phyloP scores from a whole-genome alignment of 2,888 invertebrate genomes.

The Cordilura impudica region DNA sequence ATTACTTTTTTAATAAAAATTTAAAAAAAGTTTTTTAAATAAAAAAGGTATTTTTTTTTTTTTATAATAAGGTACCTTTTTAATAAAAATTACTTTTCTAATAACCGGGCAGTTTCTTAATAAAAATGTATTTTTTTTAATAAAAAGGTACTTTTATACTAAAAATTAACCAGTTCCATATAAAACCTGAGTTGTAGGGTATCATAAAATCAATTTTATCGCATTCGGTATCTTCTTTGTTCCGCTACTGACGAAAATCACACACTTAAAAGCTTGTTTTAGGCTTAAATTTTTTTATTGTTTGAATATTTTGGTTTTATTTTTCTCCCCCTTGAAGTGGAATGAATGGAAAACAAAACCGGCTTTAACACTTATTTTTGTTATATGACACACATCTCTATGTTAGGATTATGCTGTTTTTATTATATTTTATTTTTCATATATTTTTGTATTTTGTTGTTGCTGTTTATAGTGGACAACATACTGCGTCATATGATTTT shows the following conservation, averaged over 20 bases:
- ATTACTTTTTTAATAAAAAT: no score
- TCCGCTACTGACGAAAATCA: not conserved
- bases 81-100: no score
- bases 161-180: no score
- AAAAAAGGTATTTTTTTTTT: no score
- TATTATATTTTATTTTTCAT: not conserved
- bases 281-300: constrained; percentile 1
- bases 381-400: constrained; percentile 56
- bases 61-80: no score
- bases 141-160: no score
- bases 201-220: no score
- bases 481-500: constrained; percentile 25
- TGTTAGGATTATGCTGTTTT: constrained; percentile 23
- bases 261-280: constrained; percentile 8
- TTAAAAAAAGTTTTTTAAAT: no score
- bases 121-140: no score
- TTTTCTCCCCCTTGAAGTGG: constrained; percentile 12
- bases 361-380: constrained; percentile 36
- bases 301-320: not conserved
- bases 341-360: constrained; percentile 33
- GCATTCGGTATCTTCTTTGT: not conserved
- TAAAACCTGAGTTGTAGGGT: no score
- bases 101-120: no score
- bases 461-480: constrained; percentile 22
- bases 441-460: not conserved